These are phyloP conservation scores for Baronia brevicornis DNA, from an alignment of 2,888 invertebrate species.

Conservation along the genomic window DNA sequence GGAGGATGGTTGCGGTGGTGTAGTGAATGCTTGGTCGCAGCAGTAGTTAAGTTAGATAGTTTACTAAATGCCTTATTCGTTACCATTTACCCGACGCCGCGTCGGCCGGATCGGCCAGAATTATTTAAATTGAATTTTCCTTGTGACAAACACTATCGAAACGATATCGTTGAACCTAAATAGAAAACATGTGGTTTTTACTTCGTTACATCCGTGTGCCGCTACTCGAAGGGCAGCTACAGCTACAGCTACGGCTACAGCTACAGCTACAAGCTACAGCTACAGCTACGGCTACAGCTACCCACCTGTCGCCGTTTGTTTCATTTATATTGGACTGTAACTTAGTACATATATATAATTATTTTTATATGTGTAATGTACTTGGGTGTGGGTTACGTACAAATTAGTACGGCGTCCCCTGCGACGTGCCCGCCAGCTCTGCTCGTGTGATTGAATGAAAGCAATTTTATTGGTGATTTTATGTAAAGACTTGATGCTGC, in stretches of 20 bases:
- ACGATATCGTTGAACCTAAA: no score
- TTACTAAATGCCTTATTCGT: slow-evolving; percentile 35
- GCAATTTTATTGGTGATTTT: slow-evolving; percentile 40
- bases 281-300: slow-evolving; percentile 18
- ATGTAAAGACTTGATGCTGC: slow-evolving; percentile 57
- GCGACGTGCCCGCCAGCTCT: slow-evolving; percentile 9
- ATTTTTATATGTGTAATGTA: slow-evolving; percentile 39
- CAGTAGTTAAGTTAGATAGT: not conserved
- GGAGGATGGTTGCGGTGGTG: slow-evolving; percentile 4
- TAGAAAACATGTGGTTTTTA: no score
- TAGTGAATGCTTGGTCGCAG: slow-evolving; percentile 16
- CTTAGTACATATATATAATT: slow-evolving; percentile 44
- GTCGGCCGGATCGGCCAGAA: no score
- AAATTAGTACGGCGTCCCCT: not conserved
- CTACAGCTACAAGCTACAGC: no score
- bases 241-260: no score
- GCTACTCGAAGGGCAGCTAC: no score
- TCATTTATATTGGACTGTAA: slow-evolving; percentile 30
- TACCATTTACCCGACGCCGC: no score
- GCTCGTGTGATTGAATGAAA: slow-evolving; percentile 27
- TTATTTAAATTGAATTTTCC: no score
- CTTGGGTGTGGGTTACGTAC: slow-evolving; percentile 6
- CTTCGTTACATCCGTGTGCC: no score
- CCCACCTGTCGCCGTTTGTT: slow-evolving; percentile 23
- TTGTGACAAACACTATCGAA: no score